Conservation (phyloP, 2,888 invertebrate species). For the Rhagonycha lutea region DNA sequence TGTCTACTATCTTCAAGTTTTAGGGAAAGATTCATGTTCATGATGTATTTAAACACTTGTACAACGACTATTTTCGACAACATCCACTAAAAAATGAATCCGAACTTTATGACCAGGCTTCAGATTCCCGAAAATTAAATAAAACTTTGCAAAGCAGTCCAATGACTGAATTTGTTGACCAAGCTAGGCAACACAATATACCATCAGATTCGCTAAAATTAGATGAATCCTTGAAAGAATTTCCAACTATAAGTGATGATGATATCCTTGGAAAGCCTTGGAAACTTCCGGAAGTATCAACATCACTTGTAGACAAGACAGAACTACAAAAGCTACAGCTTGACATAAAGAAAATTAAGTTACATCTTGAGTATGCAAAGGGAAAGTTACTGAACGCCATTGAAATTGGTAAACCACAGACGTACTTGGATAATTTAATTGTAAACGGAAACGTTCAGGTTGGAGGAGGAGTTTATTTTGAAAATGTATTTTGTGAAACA, state of each 20-base stretch:
- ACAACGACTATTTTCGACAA: neutral
- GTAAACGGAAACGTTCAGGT: constrained; percentile 49
- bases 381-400: constrained; percentile 27
- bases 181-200: neutral
- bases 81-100: neutral
- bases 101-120: neutral
- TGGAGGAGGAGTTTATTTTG: constrained; percentile 40
- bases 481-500: constrained; percentile 39
- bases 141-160: neutral
- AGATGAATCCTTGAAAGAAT: neutral
- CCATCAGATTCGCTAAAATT: neutral
- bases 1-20: neutral
- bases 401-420: neutral
- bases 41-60: neutral
- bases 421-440: constrained; percentile 37
- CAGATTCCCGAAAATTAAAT: neutral
- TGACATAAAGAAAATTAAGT: neutral
- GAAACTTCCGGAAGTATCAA: neutral
- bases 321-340: neutral
- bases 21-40: neutral
- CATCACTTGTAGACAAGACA: neutral
- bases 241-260: neutral
- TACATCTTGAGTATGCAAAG: constrained; percentile 29
- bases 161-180: neutral
- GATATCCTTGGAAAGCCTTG: neutral